Evolutionary conservation across 2,113 vertebrate species (phyloP).

Genomic region (Engystomops pustulosus): DNA sequence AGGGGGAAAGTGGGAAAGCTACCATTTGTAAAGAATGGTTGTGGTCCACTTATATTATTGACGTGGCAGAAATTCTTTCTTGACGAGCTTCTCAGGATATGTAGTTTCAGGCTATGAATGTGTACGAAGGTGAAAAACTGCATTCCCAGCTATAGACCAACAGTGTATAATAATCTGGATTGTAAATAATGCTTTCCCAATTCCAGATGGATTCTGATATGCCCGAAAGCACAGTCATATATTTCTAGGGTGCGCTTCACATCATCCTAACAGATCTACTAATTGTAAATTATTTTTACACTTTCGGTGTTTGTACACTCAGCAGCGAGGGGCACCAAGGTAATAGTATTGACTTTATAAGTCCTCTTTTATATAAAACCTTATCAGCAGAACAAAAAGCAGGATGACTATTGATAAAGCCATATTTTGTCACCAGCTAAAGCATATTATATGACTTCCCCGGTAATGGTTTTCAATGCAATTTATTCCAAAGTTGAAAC

Average conservation of each 20-base stretch:
- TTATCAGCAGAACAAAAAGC: slow-evolving; percentile 57
- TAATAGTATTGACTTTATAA: slow-evolving; percentile 47
- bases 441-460: slow-evolving; percentile 31
- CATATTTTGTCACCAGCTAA: slow-evolving; percentile 49
- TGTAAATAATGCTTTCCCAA: slow-evolving; percentile 28
- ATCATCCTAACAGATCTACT: slow-evolving; percentile 23
- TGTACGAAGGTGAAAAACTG: slow-evolving; percentile 14
- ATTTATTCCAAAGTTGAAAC: slow-evolving; percentile 50
- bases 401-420: slow-evolving; percentile 55
- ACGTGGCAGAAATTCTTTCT: slow-evolving; percentile 27
- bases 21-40: slow-evolving; percentile 41
- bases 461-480: slow-evolving; percentile 39
- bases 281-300: slow-evolving; percentile 54
- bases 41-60: slow-evolving; percentile 54
- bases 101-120: slow-evolving; percentile 26
- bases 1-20: slow-evolving; percentile 53
- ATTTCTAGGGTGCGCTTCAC: slow-evolving; percentile 8
- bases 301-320: slow-evolving; percentile 38
- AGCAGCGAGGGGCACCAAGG: slow-evolving; percentile 1
- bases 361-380: slow-evolving; percentile 50
- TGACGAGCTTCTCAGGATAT: slow-evolving; percentile 11
- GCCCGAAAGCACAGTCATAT: slow-evolving; percentile 6
- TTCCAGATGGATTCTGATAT: slow-evolving; percentile 20
- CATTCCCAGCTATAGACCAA: neutral
- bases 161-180: slow-evolving; percentile 21